Percentiles rank a stretch among this genome's conserved stretches.
Evolutionary conservation across 1,140 invertebrate genomes (phyloP).

Genomic region (Homarus americanus): DNA sequence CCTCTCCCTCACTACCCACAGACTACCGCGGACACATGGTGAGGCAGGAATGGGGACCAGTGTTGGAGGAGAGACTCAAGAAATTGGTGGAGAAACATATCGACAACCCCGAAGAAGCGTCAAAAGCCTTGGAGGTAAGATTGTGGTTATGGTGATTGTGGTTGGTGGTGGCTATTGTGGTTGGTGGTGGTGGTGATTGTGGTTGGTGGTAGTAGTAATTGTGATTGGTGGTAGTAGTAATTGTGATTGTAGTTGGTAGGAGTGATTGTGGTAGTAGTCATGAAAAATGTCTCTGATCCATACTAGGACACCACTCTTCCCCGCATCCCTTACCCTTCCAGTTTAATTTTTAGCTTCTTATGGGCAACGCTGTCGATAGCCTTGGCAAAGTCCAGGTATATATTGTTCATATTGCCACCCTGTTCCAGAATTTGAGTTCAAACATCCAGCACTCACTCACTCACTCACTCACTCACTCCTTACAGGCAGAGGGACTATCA

Average conservation of each 20-base stretch:
- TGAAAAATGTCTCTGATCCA: too few species aligned
- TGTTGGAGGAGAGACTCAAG: slow-evolving; percentile 79
- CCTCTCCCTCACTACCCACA: slow-evolving; percentile 74
- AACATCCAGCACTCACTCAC: neutral
- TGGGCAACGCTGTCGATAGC: too few species aligned
- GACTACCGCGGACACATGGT: slow-evolving; percentile 85
- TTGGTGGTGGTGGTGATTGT: neutral
- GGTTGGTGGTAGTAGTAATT: neutral
- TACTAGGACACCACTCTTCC: too few species aligned
- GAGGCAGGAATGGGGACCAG: slow-evolving; percentile 82
- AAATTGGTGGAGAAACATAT: slow-evolving; percentile 77
- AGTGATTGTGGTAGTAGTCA: too few species aligned
- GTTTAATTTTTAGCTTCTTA: too few species aligned
- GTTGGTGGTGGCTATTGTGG: neutral
- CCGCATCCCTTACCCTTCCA: too few species aligned
- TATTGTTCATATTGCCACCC: too few species aligned
- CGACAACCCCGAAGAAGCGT: slow-evolving; percentile 78
- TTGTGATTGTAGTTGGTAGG: too few species aligned
- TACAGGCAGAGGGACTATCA: slow-evolving; percentile 78
- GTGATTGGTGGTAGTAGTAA: too few species aligned
- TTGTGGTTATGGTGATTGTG: slow-evolving; percentile 12
- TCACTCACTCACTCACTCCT: neutral
- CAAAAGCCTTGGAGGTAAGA: slow-evolving; percentile 76
- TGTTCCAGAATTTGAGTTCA: neutral
- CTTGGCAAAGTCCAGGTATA: too few species aligned